Evolutionary conservation across 2,888 invertebrate species (phyloP).

Genomic region (Barypeithes pellucidus): DNA sequence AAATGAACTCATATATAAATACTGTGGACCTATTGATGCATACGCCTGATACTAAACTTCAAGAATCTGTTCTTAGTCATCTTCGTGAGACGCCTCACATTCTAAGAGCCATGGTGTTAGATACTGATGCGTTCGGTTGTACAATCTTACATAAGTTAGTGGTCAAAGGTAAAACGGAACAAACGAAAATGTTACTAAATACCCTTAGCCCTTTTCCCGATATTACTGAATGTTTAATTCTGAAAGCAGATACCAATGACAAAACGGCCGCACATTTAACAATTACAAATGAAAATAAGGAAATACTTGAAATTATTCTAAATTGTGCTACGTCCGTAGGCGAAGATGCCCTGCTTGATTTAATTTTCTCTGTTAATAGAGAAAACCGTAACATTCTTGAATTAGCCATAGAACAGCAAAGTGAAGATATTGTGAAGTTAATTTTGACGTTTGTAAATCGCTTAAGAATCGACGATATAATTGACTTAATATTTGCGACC

Average conservation of each 20-base stretch:
- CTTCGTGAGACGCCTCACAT: neutral
- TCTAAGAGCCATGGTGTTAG: neutral
- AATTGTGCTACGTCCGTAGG: neutral
- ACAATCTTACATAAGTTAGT: slow-evolving; percentile 1
- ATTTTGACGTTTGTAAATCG: neutral
- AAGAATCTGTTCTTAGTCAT: neutral
- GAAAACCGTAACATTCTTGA: neutral
- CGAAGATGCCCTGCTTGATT: neutral
- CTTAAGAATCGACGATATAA: neutral
- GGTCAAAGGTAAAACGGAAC: neutral
- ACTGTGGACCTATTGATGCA: neutral
- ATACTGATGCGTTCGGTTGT: neutral
- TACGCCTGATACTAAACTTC: neutral
- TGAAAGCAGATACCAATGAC: neutral
- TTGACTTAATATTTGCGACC: neutral
- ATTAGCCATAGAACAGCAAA: neutral
- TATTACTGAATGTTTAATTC: neutral
- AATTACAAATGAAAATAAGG: neutral
- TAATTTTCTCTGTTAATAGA: neutral
- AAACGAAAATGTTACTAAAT: neutral
- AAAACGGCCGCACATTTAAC: neutral
- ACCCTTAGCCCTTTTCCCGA: neutral
- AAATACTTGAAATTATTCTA: neutral
- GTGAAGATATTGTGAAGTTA: neutral
- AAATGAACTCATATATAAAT: neutral